Conservation (phyloP, 2,888 invertebrate species). For the Chelonus formosanus region DNA sequence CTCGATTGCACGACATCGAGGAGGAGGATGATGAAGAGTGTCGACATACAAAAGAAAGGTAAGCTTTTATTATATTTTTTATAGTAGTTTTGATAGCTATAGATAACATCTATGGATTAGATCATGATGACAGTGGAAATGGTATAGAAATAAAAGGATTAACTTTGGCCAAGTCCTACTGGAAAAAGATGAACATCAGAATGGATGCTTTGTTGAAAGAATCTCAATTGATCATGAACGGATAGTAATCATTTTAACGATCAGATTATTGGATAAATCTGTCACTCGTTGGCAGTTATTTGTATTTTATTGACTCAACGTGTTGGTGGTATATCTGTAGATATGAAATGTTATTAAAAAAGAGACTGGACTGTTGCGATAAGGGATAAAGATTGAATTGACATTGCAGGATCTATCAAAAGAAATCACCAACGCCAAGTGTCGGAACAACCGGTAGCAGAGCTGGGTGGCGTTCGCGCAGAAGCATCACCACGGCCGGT, state of each 20-base stretch:
- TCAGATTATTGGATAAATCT: too few species aligned
- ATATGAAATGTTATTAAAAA: neutral
- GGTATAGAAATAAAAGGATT: too few species aligned
- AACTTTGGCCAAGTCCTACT: too few species aligned
- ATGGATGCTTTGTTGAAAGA: too few species aligned
- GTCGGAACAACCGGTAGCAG: constrained; percentile 53
- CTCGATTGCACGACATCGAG: constrained; percentile 82
- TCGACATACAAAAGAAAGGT: constrained; percentile 62
- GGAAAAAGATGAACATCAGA: too few species aligned
- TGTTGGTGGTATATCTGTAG: neutral
- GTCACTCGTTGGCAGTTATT: too few species aligned
- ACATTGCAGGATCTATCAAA: constrained; percentile 58
- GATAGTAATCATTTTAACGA: too few species aligned
- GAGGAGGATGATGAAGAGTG: constrained; percentile 79
- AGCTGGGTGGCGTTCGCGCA: constrained; percentile 61
- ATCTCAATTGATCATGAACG: too few species aligned
- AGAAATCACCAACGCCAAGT: constrained; percentile 64
- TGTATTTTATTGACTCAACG: too few species aligned
- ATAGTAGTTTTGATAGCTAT: too few species aligned
- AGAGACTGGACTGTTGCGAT: neutral
- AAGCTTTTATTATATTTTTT: constrained; percentile 32
- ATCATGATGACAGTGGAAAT: too few species aligned
- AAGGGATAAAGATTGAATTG: constrained; percentile 25
- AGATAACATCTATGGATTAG: too few species aligned
- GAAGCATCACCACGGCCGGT: constrained; percentile 62